Percentiles rank a stretch among this genome's conserved stretches.
phyloP scores from a whole-genome alignment of 2,888 invertebrate genomes.

The Andricus curvator region DNA sequence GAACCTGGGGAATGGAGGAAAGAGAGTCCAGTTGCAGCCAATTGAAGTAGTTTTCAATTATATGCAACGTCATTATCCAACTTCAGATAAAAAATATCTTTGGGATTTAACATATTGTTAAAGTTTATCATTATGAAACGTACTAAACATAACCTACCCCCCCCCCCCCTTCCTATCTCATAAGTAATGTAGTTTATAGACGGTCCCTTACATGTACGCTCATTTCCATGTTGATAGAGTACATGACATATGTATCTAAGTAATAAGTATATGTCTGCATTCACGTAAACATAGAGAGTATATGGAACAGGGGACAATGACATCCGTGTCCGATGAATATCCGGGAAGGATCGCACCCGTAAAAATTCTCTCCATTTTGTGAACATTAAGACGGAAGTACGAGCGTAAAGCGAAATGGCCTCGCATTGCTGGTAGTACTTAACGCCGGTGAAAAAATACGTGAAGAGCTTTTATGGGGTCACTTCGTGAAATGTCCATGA shows the following conservation, averaged over 20 bases:
- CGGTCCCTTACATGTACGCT: not conserved
- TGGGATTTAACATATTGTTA: too few species aligned
- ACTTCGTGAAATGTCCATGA: not conserved
- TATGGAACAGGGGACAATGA: constrained; percentile 19
- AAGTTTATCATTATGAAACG: too few species aligned
- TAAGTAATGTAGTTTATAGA: too few species aligned
- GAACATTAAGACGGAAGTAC: constrained; percentile 26
- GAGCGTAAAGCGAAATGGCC: constrained; percentile 17
- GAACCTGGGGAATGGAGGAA: too few species aligned
- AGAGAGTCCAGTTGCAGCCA: too few species aligned
- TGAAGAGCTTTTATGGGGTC: constrained; percentile 14
- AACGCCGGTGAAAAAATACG: constrained; percentile 5
- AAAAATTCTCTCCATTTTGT: constrained; percentile 9
- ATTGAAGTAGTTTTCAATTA: too few species aligned
- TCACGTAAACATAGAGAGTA: too few species aligned
- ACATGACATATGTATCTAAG: not conserved
- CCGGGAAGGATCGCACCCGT: not conserved
- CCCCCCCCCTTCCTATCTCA: too few species aligned
- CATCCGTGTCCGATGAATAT: constrained; percentile 7
- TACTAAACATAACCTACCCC: too few species aligned
- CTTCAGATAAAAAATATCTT: too few species aligned
- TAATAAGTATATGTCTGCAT: not conserved
- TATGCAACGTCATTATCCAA: too few species aligned
- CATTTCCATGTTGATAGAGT: not conserved
- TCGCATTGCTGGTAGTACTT: constrained; percentile 14